phyloP scores from a whole-genome alignment of 2,888 invertebrate species.

The Oithona nana region DNA sequence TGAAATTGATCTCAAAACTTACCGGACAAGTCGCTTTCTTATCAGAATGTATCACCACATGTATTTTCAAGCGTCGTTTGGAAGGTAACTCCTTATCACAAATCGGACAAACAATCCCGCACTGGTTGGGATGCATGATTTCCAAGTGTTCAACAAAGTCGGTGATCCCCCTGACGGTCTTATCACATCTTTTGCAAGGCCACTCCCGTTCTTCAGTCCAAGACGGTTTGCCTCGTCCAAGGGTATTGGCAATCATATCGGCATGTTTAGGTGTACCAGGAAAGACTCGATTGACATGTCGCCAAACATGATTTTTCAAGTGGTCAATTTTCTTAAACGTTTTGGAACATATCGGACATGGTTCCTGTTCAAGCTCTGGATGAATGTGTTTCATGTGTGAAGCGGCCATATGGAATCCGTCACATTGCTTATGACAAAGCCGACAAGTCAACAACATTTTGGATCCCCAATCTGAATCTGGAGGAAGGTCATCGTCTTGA shows the following conservation, averaged over 20 bases:
- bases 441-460: background rate
- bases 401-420: background rate
- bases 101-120: background rate
- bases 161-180: background rate
- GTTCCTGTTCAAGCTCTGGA: background rate
- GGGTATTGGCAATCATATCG: background rate
- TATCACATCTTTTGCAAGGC: background rate
- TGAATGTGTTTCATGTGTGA: background rate
- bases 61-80: background rate
- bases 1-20: background rate
- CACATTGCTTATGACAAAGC: background rate
- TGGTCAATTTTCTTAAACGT: background rate
- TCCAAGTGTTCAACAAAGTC: background rate
- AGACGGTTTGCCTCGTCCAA: background rate
- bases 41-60: background rate
- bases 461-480: background rate
- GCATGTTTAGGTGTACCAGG: background rate
- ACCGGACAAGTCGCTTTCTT: background rate
- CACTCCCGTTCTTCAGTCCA: background rate
- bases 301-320: background rate
- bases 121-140: background rate
- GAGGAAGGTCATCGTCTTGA: background rate
- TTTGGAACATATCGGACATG: background rate
- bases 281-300: background rate
- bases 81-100: background rate